Conservation (phyloP, 2,113 vertebrate genomes). For the Sturnira hondurensis region DNA sequence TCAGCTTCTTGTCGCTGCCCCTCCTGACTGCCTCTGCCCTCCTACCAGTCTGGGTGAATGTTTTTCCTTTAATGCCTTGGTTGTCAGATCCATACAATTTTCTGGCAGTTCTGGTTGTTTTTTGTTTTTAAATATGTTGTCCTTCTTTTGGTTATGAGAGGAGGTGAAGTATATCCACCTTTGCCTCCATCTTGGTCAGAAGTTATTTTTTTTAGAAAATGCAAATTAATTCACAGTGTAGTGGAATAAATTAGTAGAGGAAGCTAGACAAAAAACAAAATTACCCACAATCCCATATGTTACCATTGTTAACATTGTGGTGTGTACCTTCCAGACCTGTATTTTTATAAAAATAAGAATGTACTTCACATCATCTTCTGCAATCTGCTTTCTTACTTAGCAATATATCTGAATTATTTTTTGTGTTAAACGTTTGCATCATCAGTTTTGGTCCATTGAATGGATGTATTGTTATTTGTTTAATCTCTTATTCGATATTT, state of each 20-base stretch:
- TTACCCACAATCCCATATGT: background rate
- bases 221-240: background rate
- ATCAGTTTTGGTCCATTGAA: background rate
- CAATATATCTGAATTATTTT: background rate
- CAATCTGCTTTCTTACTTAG: background rate
- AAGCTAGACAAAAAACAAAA: background rate
- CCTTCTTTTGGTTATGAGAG: no score
- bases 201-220: background rate
- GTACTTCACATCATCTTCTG: background rate
- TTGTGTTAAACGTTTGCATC: background rate
- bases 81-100: no score
- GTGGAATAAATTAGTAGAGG: background rate
- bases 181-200: no score
- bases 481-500: constrained; percentile 1
- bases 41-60: no score
- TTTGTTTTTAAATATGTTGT: no score
- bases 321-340: background rate
- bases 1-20: no score
- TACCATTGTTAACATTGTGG: background rate
- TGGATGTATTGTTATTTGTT: background rate
- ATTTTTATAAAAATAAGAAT: background rate
- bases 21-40: no score
- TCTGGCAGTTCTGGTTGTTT: no score
- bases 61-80: no score
- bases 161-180: no score